Evolutionary conservation across 2,888 invertebrate species (phyloP), one percentile per base, ranked within the genome.

Genomic region (Eudasyphora cyanicolor): DNA sequence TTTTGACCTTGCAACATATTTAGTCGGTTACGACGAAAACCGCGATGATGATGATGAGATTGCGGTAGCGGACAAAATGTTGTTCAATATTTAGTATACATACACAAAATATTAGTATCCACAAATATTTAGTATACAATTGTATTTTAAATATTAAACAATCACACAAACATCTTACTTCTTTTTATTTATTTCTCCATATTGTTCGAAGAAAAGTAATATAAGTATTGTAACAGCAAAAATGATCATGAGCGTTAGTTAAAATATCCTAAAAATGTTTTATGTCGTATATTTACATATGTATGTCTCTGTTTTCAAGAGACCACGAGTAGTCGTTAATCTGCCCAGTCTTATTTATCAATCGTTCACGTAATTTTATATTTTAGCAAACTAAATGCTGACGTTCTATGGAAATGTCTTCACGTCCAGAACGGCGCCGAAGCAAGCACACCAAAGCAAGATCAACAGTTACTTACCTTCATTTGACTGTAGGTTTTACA

Each of bases 101-200:
- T n/a, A n/a, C n/a, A n/a, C n/a, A n/a, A n/a, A n/a, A n/a, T n/a
- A n/a, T n/a, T n/a, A n/a, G n/a, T n/a, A 35, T 45, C 14, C 70
- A 51, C 21, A 79, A 42, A 67, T 60, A 73, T 69, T 69, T 69
- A 69, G 42, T 76, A 69, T 79, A 74, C 54, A 82, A 76, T 69
- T 70, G 38, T 70, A 45, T 45, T 45, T 45, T 45, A 45, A 45
- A 45, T 45, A 62, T 42, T 27, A 77, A 32, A 77, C 24, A 62
- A 51, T 64, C 21, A 64, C 6, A 29, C 14, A 17, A 74, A 67
- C 24, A 57, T 27, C 24, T 57, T 24, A 3, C 8, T 27, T 29
- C 12, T n/a, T 17, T 57, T 60, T 29, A 57, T 60, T 29, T 29
- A 21, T 29, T 60, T 32, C 60, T 60, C n/a, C 29, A 60, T 60